Conservation (phyloP, 2,113 vertebrate genomes). For the Serranochromis macrocephalus region DNA sequence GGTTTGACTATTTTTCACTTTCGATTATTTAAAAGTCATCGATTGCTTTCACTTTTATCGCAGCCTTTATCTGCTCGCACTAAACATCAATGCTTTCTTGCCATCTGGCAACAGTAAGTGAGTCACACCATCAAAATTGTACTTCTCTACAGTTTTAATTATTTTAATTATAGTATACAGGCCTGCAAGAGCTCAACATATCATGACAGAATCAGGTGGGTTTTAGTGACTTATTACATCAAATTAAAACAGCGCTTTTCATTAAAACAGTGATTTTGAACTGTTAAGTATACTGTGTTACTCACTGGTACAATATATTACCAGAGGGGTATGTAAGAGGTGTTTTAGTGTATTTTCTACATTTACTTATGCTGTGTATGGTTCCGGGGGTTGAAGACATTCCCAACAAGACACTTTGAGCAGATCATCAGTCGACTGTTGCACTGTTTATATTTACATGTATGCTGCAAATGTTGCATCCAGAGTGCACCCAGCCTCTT, state of each 20-base stretch:
- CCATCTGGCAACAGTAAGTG: conserved; percentile 2
- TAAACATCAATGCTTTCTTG: not conserved
- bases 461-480: not conserved
- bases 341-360: not conserved
- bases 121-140: not conserved
- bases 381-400: not conserved
- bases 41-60: not conserved
- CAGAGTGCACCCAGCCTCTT: not conserved
- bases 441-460: not conserved
- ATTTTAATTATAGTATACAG: not conserved
- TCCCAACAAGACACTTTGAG: not conserved
- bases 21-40: not conserved
- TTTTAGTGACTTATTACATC: not conserved
- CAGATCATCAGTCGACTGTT: not conserved
- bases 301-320: not conserved
- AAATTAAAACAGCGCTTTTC: not conserved
- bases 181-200: not conserved
- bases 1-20: not conserved
- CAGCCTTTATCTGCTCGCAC: not conserved
- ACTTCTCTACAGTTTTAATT: not conserved
- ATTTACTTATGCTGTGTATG: not conserved
- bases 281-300: not conserved
- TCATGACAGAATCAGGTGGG: not conserved
- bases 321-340: not conserved
- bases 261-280: not conserved